Conservation (phyloP, 1,140 invertebrate genomes). For the Psix sp. region DNA sequence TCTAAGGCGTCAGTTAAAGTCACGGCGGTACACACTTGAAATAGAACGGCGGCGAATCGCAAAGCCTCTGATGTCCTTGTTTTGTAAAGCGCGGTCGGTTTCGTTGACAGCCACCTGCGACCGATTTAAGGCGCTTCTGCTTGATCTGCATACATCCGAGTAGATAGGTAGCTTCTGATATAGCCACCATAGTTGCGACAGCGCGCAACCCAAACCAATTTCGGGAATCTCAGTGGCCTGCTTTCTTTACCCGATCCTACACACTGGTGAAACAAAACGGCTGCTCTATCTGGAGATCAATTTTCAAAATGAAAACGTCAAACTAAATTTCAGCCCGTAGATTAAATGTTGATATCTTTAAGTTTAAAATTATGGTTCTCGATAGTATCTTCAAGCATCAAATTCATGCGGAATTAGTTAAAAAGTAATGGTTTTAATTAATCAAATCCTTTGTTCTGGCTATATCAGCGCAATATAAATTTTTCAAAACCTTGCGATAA, state of each 20-base stretch:
- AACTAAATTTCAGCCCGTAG: slow-evolving; percentile 48
- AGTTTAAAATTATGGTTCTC: too few relatives aligned
- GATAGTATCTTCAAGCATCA: too few relatives aligned
- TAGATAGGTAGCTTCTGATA: slow-evolving; percentile 52
- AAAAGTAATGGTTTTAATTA: too few relatives aligned
- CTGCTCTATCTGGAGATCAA: slow-evolving; percentile 19
- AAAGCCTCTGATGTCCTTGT: slow-evolving; percentile 67
- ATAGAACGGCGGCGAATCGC: slow-evolving; percentile 69
- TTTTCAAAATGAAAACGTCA: slow-evolving; percentile 46
- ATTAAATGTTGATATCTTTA: too few relatives aligned
- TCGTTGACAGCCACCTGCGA: slow-evolving; percentile 73
- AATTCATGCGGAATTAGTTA: too few relatives aligned
- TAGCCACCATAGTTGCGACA: slow-evolving; percentile 58
- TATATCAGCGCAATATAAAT: too few relatives aligned
- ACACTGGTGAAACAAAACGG: slow-evolving; percentile 24
- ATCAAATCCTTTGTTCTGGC: too few relatives aligned
- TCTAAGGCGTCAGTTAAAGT: slow-evolving; percentile 75
- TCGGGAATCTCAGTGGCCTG: slow-evolving; percentile 46
- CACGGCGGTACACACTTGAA: slow-evolving; percentile 59
- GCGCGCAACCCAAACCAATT: slow-evolving; percentile 49
- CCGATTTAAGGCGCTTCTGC: slow-evolving; percentile 53
- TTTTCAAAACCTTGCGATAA: too few relatives aligned
- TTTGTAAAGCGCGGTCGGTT: slow-evolving; percentile 68
- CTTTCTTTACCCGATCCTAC: slow-evolving; percentile 39
- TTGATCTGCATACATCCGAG: slow-evolving; percentile 58